phyloP scores from a whole-genome alignment of 2,888 invertebrate genomes.

The Perdita meconis region DNA sequence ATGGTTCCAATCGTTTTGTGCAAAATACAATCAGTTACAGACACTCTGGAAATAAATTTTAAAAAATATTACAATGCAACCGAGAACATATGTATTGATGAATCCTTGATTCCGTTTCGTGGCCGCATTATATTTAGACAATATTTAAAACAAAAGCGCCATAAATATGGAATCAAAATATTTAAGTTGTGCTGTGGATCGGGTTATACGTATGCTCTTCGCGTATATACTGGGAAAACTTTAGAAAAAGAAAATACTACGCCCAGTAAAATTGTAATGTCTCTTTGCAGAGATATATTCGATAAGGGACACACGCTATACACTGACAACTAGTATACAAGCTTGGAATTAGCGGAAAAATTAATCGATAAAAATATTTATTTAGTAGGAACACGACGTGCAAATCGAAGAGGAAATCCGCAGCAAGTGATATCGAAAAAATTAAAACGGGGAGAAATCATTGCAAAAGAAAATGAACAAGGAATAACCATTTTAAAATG shows the following conservation, averaged over 20 bases:
- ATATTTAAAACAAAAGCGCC: conserved; percentile 72
- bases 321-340: conserved; percentile 75
- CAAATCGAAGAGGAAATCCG: conserved; percentile 50
- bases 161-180: conserved; percentile 74
- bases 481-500: conserved; percentile 40
- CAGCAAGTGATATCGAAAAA: conserved; percentile 40
- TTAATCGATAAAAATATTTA: too few species aligned
- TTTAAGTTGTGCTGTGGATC: conserved; percentile 60
- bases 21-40: conserved; percentile 55
- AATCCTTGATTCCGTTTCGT: conserved; percentile 73
- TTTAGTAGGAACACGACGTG: conserved; percentile 68
- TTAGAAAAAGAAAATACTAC: conserved; percentile 65
- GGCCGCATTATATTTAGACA: conserved; percentile 68
- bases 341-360: too few species aligned
- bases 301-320: conserved; percentile 68
- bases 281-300: conserved; percentile 66
- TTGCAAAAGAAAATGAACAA: conserved; percentile 45
- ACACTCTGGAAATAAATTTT: conserved; percentile 70
- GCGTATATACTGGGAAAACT: conserved; percentile 73
- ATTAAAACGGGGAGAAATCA: conserved; percentile 66
- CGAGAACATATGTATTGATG: conserved; percentile 68
- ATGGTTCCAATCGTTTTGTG: conserved; percentile 69
- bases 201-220: conserved; percentile 73
- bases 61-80: conserved; percentile 59
- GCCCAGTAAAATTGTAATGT: conserved; percentile 73